Base-by-base conservation (phyloP, 2,888 invertebrate species). In the Eilema griseolum region DNA sequence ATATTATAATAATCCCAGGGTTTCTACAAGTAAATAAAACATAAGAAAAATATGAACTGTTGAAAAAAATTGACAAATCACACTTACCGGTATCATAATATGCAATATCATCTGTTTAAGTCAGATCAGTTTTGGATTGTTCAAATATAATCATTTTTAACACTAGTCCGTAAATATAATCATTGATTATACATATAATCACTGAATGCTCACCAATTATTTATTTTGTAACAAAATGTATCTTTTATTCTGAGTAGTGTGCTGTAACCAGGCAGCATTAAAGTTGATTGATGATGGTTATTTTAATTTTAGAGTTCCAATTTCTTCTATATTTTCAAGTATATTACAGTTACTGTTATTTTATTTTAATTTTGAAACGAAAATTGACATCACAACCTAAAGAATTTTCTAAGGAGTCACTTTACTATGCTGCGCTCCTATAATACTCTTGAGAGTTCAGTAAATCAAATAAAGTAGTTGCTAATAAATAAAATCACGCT, bases 111-210 rank as follows among this genome's bases (percentile, higher is more conserved):
- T 75, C 73, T 24, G n/a, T 46, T 0, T 33, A 60, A 24, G 14
- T 76, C 77, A 83, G 76, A 71, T 85, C 79, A 82, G 78, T 66
- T 83, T 84, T 83, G 78, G 79, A 82, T 83, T 84, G 80, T 75
- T 79, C 72, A 64, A 63, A 56, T 33, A 23, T 79, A 80, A 80
- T 79, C 76, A 78, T 77, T 52, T 62, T 52, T 14, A 14, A 1
- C 31, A 24, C 5, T 0, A 16, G 31, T 8, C 12, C 1, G 2
- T 16, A 14, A 33, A 52, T 33, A 8, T 3, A 8, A 1, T 7
- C 31, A 33, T 5, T 5, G 28, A 28, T 4, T 33, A 33, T 33
- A 33, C 8, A 8, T 8, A 16, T 31, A 66, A 59, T 59, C 33
- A 33, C 14, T 61, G 8, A 61, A 33, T 7, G 23, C 59, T 71